Evolutionary conservation across 2,888 invertebrate species (phyloP).

Genomic region (Aleiodes testaceus): DNA sequence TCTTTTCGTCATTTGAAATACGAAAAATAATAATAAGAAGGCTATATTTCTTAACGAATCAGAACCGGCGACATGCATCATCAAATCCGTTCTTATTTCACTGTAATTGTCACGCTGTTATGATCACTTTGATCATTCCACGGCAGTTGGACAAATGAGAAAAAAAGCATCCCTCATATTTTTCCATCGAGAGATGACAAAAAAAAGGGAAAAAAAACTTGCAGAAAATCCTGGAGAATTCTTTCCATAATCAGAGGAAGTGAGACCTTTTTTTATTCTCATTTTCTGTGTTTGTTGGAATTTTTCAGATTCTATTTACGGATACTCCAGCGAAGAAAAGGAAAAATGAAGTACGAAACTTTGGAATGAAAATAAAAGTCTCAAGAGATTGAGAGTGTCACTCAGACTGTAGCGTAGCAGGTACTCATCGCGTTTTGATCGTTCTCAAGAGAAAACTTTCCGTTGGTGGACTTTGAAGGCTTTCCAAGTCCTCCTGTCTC

Average conservation of each 20-base stretch:
- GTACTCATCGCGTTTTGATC: slow-evolving; percentile 27
- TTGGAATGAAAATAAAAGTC: background rate
- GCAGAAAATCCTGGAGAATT: too few relatives aligned
- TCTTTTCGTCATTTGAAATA: background rate
- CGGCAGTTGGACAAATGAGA: background rate
- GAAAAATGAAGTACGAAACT: background rate
- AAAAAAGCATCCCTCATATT: too few relatives aligned
- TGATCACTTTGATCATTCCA: slow-evolving; percentile 19
- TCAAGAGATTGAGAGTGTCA: slow-evolving; percentile 20
- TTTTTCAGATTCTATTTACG: background rate
- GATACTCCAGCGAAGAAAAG: background rate
- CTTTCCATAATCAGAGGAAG: too few relatives aligned
- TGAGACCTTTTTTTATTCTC: too few relatives aligned
- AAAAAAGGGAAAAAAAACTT: background rate
- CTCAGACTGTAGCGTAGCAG: slow-evolving; percentile 9
- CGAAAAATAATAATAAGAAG: background rate
- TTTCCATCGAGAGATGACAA: background rate
- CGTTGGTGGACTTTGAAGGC: slow-evolving; percentile 14
- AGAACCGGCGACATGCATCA: slow-evolving; percentile 15
- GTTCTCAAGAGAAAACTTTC: slow-evolving; percentile 24
- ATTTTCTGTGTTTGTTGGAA: too few relatives aligned
- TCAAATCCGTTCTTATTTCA: background rate
- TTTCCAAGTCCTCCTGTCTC: slow-evolving; percentile 1
- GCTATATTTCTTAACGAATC: background rate
- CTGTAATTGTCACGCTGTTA: slow-evolving; percentile 7